Evolutionary conservation across 2,113 vertebrate genomes (phyloP), one percentile per base, ranked within the genome.

Genomic region (Grus americana): DNA sequence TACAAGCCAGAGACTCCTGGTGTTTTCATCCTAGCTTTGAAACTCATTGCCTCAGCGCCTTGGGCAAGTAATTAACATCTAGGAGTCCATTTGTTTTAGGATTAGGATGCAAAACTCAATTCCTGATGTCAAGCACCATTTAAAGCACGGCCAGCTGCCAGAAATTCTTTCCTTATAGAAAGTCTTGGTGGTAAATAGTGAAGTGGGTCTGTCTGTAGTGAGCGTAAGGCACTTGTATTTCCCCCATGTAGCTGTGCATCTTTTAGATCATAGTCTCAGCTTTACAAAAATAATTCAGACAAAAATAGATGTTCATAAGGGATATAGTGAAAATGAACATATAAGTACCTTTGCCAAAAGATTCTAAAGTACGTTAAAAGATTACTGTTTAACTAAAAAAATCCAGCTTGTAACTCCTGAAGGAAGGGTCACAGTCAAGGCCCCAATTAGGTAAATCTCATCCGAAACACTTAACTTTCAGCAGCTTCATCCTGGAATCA

Each of bases 51-150:
- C 49, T 87, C 36, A 63, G 52, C 0, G 36, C 82, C 79, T 66
- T 49, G 63, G 75, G 88, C 75, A 92, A 95, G 54, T 49, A 93
- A 96, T 94, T 92, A 92, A 58, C 74, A 95, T 68, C 57, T 67
- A 86, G 61, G 52, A 94, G 72, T 44, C 76, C 70, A 65, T 81
- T 92, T 94, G 92, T 79, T 94, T 93, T 75, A 91, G 58, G 78
- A 96, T 76, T 66, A 83, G 90, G 70, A 93, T 66, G 66, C n/a
- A 93, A 96, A 95, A 93, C 62, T 89, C 50, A 78, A 89, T 79
- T 84, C 67, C 66, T 65, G 16, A 65, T 74, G 85, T 75, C 49
- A 94, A 96, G 68, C 79, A 86, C 47, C 85, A 96, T 90, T 88
- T 91, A 73, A 93, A 80, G 27, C 40, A 67, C 21, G 57, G 86